A percentile compares a stretch with the other conserved stretches of the same genome.
Conservation (phyloP, 2,797 vertebrate genomes). For the Pangasius macronema region DNA sequence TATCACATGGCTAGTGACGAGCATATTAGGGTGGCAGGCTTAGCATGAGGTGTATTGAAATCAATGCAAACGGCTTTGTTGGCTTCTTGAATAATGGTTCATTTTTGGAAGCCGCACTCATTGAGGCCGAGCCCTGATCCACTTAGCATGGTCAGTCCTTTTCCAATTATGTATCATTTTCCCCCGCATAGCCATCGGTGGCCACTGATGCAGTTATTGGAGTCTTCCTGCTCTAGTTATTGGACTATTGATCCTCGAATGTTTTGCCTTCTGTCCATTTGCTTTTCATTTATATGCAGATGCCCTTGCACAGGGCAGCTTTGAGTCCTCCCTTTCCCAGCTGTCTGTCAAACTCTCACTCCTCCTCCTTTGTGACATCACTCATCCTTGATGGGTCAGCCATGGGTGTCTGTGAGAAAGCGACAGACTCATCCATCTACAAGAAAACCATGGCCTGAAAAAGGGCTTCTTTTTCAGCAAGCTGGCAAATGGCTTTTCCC, state of each 20-base stretch:
- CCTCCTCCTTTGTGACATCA: slow-evolving; percentile 50
- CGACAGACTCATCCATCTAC: slow-evolving; percentile 59
- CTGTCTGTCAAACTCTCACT: slow-evolving; percentile 39
- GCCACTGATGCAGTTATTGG: slow-evolving; percentile 81
- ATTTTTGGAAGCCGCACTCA: slow-evolving; percentile 46
- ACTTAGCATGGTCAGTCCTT: slow-evolving; percentile 52
- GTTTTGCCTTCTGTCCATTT: slow-evolving; percentile 79
- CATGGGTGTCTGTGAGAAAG: slow-evolving; percentile 47
- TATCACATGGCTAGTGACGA: slow-evolving; percentile 67
- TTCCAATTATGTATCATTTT: slow-evolving; percentile 61
- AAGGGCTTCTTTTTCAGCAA: slow-evolving; percentile 63
- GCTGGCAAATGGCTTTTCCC: slow-evolving; percentile 60
- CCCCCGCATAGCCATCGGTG: slow-evolving; percentile 77
- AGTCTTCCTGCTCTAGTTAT: slow-evolving; percentile 80
- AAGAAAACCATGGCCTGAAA: slow-evolving; percentile 57
- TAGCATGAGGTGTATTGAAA: slow-evolving; percentile 77
- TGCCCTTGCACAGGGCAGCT: slow-evolving; percentile 72
- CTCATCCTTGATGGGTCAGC: slow-evolving; percentile 46
- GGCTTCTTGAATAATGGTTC: slow-evolving; percentile 55
- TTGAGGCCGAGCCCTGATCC: slow-evolving; percentile 50
- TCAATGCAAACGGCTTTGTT: slow-evolving; percentile 55
- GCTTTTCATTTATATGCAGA: slow-evolving; percentile 82
- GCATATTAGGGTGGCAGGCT: slow-evolving; percentile 68
- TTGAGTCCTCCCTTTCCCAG: slow-evolving; percentile 48
- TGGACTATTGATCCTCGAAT: slow-evolving; percentile 77